Evolutionary conservation across 1,140 invertebrate genomes (phyloP).

Genomic region (Zaprionus inermis): DNA sequence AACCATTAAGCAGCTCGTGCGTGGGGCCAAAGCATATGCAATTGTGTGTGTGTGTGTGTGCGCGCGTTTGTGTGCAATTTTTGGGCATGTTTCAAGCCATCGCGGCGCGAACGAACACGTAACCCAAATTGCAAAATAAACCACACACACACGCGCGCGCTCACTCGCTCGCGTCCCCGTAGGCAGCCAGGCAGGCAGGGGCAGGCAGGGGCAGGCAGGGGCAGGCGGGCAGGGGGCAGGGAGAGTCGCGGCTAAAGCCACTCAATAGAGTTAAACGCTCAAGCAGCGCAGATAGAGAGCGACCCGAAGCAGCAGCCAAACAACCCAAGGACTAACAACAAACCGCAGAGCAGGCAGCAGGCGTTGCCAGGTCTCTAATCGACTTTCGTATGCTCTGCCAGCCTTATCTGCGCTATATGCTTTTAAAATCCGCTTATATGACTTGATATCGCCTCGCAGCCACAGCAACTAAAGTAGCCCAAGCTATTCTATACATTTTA

Average conservation of each 20-base stretch:
- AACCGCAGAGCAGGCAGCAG: not conserved
- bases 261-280: constrained; percentile 66
- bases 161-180: not conserved
- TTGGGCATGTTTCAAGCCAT: constrained; percentile 59
- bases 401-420: not conserved
- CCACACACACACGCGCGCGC: constrained; percentile 63
- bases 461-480: not conserved
- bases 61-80: constrained; percentile 51
- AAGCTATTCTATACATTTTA: not conserved
- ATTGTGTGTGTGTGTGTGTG: not conserved
- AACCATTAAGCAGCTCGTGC: constrained; percentile 63
- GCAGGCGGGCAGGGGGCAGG: not conserved
- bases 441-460: not conserved
- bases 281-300: constrained; percentile 29
- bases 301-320: constrained; percentile 7
- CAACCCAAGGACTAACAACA: constrained; percentile 11
- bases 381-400: not conserved
- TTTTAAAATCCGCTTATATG: not conserved
- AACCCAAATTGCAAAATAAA: constrained; percentile 76
- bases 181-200: not conserved
- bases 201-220: not conserved
- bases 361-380: not conserved
- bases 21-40: constrained; percentile 17
- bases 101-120: constrained; percentile 61
- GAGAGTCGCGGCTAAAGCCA: constrained; percentile 18